These are phyloP conservation scores for Leptinotarsa lineolata DNA, from an alignment of 1,140 invertebrate genomes.

Conservation along the genomic window DNA sequence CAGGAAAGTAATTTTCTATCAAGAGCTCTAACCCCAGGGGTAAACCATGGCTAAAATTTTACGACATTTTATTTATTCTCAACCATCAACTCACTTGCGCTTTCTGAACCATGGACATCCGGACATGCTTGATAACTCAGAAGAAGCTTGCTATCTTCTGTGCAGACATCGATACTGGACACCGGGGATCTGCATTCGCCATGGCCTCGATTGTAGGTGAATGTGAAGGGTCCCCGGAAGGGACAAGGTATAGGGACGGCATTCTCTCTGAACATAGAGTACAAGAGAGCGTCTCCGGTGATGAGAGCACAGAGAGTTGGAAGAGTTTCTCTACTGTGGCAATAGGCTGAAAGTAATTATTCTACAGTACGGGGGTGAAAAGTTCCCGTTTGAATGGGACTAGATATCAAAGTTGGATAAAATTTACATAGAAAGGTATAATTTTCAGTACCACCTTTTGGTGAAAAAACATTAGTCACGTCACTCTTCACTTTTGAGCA, in stretches of 20 bases:
- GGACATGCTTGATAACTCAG: constrained; percentile 91
- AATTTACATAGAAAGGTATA: too few species aligned
- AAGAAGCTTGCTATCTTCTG: constrained; percentile 81
- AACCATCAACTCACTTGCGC: constrained; percentile 65
- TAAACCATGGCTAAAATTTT: too few species aligned
- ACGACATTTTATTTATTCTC: too few species aligned
- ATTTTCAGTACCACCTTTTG: too few species aligned
- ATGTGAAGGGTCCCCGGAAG: constrained; percentile 78
- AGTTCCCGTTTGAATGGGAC: too few species aligned
- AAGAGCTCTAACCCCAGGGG: too few species aligned
- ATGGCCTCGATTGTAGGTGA: constrained; percentile 83
- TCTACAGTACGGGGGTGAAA: neutral
- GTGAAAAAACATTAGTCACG: too few species aligned
- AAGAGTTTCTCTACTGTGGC: constrained; percentile 73
- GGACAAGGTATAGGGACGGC: constrained; percentile 76
- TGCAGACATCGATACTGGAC: constrained; percentile 87
- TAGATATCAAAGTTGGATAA: too few species aligned
- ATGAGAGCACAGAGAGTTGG: constrained; percentile 81
- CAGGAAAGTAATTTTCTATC: too few species aligned
- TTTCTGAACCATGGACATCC: constrained; percentile 82
- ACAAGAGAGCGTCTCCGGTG: constrained; percentile 83
- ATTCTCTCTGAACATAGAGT: constrained; percentile 85
- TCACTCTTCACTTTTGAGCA: too few species aligned
- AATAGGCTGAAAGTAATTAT: constrained; percentile 70
- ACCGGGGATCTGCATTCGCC: constrained; percentile 83